Evolutionary conservation across 2,888 invertebrate species (phyloP).

Genomic region (Mesoligia furuncula): DNA sequence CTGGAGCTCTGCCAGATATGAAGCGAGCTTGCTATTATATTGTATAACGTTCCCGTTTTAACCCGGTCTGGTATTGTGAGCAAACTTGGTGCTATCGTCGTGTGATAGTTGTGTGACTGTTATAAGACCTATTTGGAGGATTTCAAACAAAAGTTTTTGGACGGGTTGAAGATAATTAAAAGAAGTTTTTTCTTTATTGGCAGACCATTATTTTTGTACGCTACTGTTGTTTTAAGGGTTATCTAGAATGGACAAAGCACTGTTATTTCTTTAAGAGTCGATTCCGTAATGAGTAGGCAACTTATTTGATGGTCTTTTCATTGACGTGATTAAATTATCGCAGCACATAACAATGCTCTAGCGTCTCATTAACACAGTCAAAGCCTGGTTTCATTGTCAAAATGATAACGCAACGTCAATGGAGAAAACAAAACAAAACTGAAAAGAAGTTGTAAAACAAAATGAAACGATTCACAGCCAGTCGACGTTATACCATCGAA

Average conservation of each 20-base stretch:
- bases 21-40: conserved; percentile 71
- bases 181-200: background rate
- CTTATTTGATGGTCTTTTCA: background rate
- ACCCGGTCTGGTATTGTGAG: conserved; percentile 53
- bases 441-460: background rate
- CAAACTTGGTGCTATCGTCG: conserved; percentile 47
- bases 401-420: background rate
- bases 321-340: background rate
- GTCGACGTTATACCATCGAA: conserved; percentile 7
- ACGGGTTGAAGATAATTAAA: conserved; percentile 17
- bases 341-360: background rate
- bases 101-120: conserved; percentile 39
- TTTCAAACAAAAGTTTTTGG: conserved; percentile 22
- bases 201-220: background rate
- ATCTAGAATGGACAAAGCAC: background rate
- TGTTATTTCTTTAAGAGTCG: background rate
- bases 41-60: conserved; percentile 65
- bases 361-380: background rate
- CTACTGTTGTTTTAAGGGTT: background rate
- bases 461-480: conserved; percentile 32
- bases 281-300: background rate
- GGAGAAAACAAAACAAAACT: background rate
- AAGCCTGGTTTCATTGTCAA: background rate
- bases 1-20: conserved; percentile 81
- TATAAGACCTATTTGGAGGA: conserved; percentile 18